Conservation (phyloP, 2,113 vertebrate genomes). For the Vulpes ferrilata region DNA sequence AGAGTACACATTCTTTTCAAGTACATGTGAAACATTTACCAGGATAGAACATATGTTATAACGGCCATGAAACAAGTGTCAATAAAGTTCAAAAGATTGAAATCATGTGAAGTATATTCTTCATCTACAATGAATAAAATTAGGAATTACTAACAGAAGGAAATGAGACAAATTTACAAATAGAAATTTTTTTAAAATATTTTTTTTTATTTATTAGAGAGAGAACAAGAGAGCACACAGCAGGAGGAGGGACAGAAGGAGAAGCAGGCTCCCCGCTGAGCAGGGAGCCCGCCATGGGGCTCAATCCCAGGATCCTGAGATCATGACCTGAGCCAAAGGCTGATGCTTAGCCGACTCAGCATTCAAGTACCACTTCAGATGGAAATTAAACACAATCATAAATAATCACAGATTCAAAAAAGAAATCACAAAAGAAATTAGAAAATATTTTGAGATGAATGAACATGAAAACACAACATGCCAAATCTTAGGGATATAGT, state of each 20-base stretch:
- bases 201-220: too few relatives aligned
- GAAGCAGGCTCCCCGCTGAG: too few relatives aligned
- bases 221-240: too few relatives aligned
- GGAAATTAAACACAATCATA: constrained; percentile 44
- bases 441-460: constrained; percentile 49
- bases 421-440: constrained; percentile 20
- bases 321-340: too few relatives aligned
- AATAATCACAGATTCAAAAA: constrained; percentile 9
- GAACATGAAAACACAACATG: neutral
- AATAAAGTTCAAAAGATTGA: neutral
- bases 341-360: too few relatives aligned
- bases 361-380: neutral
- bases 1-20: constrained; percentile 6
- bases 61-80: neutral
- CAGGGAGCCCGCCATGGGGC: too few relatives aligned
- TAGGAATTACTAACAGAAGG: neutral
- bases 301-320: too few relatives aligned
- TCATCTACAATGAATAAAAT: neutral
- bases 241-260: too few relatives aligned
- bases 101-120: neutral
- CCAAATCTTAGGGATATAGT: neutral
- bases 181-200: too few relatives aligned
- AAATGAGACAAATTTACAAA: constrained; percentile 7
- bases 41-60: neutral
- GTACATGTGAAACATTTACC: neutral